Conservation (phyloP, 2,797 vertebrate genomes). For the Borostomias antarcticus region DNA sequence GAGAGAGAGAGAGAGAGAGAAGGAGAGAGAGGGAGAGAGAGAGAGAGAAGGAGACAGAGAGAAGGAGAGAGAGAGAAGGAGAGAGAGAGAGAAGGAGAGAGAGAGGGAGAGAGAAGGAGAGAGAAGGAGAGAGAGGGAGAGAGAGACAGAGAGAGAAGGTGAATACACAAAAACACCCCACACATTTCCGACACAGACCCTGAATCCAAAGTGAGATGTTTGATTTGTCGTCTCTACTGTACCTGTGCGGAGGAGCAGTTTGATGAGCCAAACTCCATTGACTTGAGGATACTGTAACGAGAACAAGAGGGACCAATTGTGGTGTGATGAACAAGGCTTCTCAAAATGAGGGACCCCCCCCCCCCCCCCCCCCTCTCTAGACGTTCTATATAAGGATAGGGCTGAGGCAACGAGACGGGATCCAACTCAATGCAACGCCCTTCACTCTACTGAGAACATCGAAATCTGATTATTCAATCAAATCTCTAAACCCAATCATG, state of each 20-base stretch:
- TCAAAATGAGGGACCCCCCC: background rate
- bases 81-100: background rate
- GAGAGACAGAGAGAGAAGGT: background rate
- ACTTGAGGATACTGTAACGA: conserved; percentile 80
- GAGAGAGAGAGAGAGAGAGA: too few species aligned
- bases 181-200: background rate
- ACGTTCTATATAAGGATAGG: background rate
- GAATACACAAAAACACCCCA: background rate
- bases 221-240: too few species aligned
- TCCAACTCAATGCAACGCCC: conserved; percentile 3
- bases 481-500: conserved; percentile 21
- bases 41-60: too few species aligned
- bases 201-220: background rate
- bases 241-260: conserved; percentile 85
- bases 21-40: background rate
- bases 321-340: background rate
- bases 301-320: background rate
- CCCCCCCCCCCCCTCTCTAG: background rate
- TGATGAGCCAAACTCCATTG: conserved; percentile 82
- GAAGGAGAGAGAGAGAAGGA: background rate
- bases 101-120: background rate
- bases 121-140: conserved; percentile 12
- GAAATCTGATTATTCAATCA: conserved; percentile 20
- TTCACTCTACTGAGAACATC: background rate
- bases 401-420: background rate